A percentile compares a stretch with the other conserved stretches of the same genome.
Evolutionary conservation across 2,888 invertebrate genomes (phyloP).

Genomic region (Campoletis raptor): DNA sequence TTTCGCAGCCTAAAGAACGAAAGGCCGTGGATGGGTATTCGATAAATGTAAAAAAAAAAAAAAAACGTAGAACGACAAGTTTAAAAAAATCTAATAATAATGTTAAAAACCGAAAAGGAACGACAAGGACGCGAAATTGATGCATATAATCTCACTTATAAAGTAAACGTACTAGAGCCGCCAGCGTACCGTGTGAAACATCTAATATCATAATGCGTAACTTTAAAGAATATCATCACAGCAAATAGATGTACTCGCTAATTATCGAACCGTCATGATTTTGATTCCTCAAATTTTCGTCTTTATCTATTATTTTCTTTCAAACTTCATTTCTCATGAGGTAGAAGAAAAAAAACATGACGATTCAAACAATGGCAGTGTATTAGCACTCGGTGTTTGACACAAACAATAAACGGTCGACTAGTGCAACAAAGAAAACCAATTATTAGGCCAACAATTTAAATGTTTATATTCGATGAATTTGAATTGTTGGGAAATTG

Average conservation of each 20-base stretch:
- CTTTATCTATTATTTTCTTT: background rate
- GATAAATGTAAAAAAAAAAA: slow-evolving; percentile 9
- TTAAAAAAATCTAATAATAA: slow-evolving; percentile 32
- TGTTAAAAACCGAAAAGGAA: slow-evolving; percentile 34
- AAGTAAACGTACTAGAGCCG: slow-evolving; percentile 67
- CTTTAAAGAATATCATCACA: slow-evolving; percentile 79
- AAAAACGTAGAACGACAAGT: background rate
- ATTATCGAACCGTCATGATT: slow-evolving; percentile 42
- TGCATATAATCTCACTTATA: slow-evolving; percentile 46
- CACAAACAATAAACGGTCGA: slow-evolving; percentile 70
- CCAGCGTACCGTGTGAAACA: slow-evolving; percentile 67
- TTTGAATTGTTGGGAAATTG: too few species aligned
- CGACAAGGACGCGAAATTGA: slow-evolving; percentile 51
- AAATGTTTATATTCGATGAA: background rate
- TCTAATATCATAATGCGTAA: slow-evolving; percentile 74
- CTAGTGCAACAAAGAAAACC: background rate
- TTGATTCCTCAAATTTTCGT: background rate
- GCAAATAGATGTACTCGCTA: slow-evolving; percentile 79
- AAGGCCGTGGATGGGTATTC: slow-evolving; percentile 77
- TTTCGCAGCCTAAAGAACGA: slow-evolving; percentile 76
- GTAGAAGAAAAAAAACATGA: background rate
- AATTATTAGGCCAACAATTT: background rate
- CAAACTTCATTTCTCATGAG: background rate
- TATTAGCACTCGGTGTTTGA: slow-evolving; percentile 68
- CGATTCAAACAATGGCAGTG: slow-evolving; percentile 74